These are phyloP conservation scores for Thumatha senex DNA, from an alignment of 2,888 invertebrate species.

Conservation along the genomic window DNA sequence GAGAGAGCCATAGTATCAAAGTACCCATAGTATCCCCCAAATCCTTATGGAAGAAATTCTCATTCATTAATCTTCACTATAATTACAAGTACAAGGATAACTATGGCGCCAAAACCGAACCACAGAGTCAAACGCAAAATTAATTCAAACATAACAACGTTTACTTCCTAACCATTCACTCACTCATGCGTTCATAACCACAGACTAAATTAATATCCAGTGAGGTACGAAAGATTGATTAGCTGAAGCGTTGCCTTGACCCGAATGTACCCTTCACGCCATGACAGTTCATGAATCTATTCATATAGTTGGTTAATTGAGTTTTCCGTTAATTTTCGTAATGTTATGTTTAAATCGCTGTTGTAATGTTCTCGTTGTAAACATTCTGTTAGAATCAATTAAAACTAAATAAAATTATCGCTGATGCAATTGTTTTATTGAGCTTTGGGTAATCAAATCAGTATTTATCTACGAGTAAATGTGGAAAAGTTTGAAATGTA, in stretches of 20 bases:
- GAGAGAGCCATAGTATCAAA: too few relatives aligned
- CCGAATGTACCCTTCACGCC: constrained; percentile 10
- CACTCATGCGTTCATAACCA: constrained; percentile 14
- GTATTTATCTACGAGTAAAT: too few relatives aligned
- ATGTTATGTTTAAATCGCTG: not conserved
- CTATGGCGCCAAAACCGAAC: not conserved
- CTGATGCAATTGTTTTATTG: too few relatives aligned
- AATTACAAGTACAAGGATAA: too few relatives aligned
- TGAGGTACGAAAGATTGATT: constrained; percentile 33
- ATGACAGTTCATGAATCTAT: constrained; percentile 10
- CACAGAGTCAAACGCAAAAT: not conserved
- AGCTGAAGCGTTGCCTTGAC: constrained; percentile 32
- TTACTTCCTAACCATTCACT: constrained; percentile 4
- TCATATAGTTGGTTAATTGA: constrained; percentile 9
- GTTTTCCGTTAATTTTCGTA: constrained; percentile 6
- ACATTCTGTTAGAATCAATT: not conserved
- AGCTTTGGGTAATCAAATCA: too few relatives aligned
- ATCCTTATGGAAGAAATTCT: too few relatives aligned
- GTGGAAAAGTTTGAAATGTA: too few relatives aligned
- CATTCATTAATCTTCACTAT: too few relatives aligned
- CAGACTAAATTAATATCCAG: constrained; percentile 24
- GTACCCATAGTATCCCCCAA: too few relatives aligned
- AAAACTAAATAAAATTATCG: not conserved
- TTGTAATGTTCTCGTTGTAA: not conserved
- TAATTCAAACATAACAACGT: constrained; percentile 8